These are phyloP conservation scores for Drosophila robusta DNA, from an alignment of 2,888 invertebrate species.

Conservation along the genomic window DNA sequence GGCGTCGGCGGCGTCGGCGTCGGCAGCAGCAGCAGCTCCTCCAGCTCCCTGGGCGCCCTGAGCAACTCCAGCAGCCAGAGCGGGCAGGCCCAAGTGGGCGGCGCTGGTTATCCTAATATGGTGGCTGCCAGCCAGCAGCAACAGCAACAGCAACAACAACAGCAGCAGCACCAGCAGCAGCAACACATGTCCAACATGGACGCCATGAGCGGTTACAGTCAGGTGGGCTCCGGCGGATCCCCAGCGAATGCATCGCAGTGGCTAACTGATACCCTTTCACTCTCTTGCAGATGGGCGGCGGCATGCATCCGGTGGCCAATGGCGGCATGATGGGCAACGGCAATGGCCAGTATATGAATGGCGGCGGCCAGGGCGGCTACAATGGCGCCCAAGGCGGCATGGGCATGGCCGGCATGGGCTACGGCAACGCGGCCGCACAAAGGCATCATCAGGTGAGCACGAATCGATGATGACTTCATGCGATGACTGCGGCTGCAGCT, in stretches of 20 bases:
- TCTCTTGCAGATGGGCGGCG: conserved; percentile 80
- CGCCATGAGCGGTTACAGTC: conserved; percentile 84
- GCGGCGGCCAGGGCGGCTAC: conserved; percentile 73
- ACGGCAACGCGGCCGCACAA: conserved; percentile 75
- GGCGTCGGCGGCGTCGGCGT: neutral
- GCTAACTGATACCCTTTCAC: no score
- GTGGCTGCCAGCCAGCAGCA: conserved; percentile 81
- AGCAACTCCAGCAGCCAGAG: conserved; percentile 51
- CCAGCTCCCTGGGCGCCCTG: conserved; percentile 56
- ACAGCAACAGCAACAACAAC: conserved; percentile 74
- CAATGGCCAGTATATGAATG: conserved; percentile 83
- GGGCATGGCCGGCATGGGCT: conserved; percentile 82
- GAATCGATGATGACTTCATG: conserved; percentile 47
- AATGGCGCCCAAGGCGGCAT: conserved; percentile 71
- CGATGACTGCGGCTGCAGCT: conserved; percentile 23
- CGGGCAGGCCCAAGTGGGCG: conserved; percentile 39
- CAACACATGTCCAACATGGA: conserved; percentile 82
- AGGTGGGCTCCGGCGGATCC: conserved; percentile 69
- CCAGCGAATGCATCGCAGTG: no score
- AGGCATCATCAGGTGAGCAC: conserved; percentile 85
- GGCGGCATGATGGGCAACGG: conserved; percentile 77
- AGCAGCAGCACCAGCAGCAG: conserved; percentile 75
- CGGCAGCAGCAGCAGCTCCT: conserved; percentile 38
- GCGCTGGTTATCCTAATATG: conserved; percentile 45
- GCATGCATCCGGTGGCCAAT: conserved; percentile 82